Evolutionary conservation across 2,888 invertebrate species (phyloP).

Genomic region (Ochropacha duplaris): DNA sequence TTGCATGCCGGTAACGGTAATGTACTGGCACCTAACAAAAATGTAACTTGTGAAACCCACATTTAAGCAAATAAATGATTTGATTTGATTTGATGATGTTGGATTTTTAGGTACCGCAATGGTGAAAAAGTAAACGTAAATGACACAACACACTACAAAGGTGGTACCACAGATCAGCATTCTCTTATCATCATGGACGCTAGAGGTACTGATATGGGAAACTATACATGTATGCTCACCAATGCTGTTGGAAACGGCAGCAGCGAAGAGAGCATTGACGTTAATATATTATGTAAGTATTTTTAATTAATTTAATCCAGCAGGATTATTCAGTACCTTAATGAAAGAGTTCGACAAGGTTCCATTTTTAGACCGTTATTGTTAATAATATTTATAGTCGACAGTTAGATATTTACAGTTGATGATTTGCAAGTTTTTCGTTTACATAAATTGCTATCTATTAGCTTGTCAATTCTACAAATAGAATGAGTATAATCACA

Average conservation of each 20-base stretch:
- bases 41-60: too few relatives aligned
- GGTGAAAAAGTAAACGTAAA: slow-evolving; percentile 81
- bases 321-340: background rate
- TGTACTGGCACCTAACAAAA: too few relatives aligned
- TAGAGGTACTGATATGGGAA: slow-evolving; percentile 90
- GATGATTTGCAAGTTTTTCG: too few relatives aligned
- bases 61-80: too few relatives aligned
- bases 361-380: background rate
- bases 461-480: too few relatives aligned
- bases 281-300: slow-evolving; percentile 92
- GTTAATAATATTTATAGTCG: background rate
- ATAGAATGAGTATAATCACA: too few relatives aligned
- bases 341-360: too few relatives aligned
- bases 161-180: slow-evolving; percentile 89
- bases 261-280: slow-evolving; percentile 88
- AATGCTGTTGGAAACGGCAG: slow-evolving; percentile 91
- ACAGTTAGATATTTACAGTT: background rate
- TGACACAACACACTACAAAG: slow-evolving; percentile 84
- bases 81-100: too few relatives aligned
- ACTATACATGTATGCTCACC: slow-evolving; percentile 91
- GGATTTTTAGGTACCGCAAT: slow-evolving; percentile 87
- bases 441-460: too few relatives aligned
- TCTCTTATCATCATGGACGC: slow-evolving; percentile 90
- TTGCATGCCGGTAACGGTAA: too few relatives aligned
- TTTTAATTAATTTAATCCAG: background rate